phyloP scores from a whole-genome alignment of 2,888 invertebrate genomes.

The Mesorhabditis spiculigera region DNA sequence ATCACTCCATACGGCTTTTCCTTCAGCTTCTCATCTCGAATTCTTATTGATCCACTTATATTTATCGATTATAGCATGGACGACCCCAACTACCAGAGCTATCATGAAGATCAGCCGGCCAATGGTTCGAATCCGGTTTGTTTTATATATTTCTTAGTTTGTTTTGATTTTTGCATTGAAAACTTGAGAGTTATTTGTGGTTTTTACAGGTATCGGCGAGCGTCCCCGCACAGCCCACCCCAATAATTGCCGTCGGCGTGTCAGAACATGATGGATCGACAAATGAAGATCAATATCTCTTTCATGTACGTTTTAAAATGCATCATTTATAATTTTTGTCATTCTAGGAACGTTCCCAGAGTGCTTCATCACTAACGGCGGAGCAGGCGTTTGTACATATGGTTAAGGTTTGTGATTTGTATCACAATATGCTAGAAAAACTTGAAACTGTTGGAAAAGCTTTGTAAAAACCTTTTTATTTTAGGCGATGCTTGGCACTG shows the following conservation, averaged over 20 bases:
- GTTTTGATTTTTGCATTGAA: too few species aligned
- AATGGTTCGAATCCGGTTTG: too few species aligned
- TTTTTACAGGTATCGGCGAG: neutral
- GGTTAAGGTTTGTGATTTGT: conserved; percentile 65
- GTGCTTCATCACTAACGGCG: conserved; percentile 20
- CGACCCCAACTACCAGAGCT: too few species aligned
- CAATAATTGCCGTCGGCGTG: neutral
- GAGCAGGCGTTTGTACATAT: conserved; percentile 64
- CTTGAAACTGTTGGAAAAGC: neutral
- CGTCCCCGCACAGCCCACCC: neutral
- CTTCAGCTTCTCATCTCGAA: too few species aligned
- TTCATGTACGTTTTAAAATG: neutral
- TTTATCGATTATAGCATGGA: too few species aligned
- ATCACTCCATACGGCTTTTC: too few species aligned
- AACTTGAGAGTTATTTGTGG: too few species aligned
- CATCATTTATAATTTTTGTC: neutral
- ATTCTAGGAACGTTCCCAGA: conserved; percentile 8
- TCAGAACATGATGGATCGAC: neutral
- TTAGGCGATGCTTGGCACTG: conserved; percentile 81
- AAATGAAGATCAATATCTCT: neutral
- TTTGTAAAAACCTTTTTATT: neutral
- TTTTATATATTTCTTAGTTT: too few species aligned
- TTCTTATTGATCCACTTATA: too few species aligned
- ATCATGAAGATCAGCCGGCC: too few species aligned
- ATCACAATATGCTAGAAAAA: neutral